A percentile compares a stretch with the other conserved stretches of the same genome.
These are phyloP conservation scores for Drosophila orena DNA, from an alignment of 1,140 invertebrate genomes.

Conservation along the genomic window DNA sequence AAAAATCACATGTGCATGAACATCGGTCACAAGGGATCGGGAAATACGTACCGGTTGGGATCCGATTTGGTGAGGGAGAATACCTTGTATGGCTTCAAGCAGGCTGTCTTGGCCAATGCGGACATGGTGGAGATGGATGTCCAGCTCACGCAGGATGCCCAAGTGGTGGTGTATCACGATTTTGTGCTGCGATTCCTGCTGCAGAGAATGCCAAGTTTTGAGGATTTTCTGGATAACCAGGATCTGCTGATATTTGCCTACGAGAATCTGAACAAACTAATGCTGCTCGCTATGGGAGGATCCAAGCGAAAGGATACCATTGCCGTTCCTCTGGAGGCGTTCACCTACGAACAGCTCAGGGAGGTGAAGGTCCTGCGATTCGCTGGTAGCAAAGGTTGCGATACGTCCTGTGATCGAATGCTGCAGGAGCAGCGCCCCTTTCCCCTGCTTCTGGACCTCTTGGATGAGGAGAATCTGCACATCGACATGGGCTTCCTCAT, in stretches of 20 bases:
- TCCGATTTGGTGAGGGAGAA: slow-evolving; percentile 59
- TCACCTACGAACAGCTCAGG: slow-evolving; percentile 48
- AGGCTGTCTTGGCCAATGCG: slow-evolving; percentile 29
- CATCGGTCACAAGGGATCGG: slow-evolving; percentile 62
- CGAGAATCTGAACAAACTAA: slow-evolving; percentile 39
- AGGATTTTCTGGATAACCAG: slow-evolving; percentile 9
- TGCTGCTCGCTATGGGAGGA: slow-evolving; percentile 48
- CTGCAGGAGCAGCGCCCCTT: slow-evolving; percentile 95
- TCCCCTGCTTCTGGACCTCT: slow-evolving; percentile 91
- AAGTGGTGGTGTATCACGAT: slow-evolving; percentile 71
- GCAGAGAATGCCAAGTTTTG: slow-evolving; percentile 1
- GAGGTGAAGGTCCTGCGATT: slow-evolving; percentile 22
- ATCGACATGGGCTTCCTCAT: slow-evolving; percentile 95
- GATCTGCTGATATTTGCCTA: slow-evolving; percentile 48
- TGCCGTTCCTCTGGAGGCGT: slow-evolving; percentile 40
- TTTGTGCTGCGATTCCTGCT: slow-evolving; percentile 38
- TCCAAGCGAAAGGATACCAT: slow-evolving; percentile 19
- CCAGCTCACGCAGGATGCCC: slow-evolving; percentile 61
- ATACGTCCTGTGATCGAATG: slow-evolving; percentile 86
- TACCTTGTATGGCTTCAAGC: slow-evolving; percentile 51
- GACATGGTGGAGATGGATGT: slow-evolving; percentile 76
- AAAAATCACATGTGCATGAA: slow-evolving; percentile 18
- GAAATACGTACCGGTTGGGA: slow-evolving; percentile 28
- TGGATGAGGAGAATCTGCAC: slow-evolving; percentile 89
- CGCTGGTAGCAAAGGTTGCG: slow-evolving; percentile 8